A percentile compares a stretch with the other conserved stretches of the same genome.
phyloP scores from a whole-genome alignment of 2,113 vertebrate genomes.

The Arizona elegans region DNA sequence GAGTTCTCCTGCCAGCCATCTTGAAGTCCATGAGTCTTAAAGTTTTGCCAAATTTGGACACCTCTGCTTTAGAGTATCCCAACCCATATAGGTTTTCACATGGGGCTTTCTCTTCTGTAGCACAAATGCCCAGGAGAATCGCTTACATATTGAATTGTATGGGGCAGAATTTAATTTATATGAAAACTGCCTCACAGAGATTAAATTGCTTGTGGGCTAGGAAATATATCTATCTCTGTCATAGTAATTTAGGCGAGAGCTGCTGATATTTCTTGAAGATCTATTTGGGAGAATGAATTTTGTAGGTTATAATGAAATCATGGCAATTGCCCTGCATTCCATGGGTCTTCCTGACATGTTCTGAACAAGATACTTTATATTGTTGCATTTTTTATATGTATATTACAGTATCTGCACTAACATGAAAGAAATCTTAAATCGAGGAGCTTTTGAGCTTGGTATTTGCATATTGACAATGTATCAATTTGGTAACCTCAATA shows the following conservation, averaged over 20 bases:
- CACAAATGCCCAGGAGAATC: background rate
- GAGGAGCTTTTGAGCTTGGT: background rate
- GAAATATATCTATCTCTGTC: background rate
- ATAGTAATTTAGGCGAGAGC: background rate
- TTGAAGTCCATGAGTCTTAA: background rate
- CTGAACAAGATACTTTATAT: background rate
- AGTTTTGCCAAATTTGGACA: background rate
- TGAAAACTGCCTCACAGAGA: background rate
- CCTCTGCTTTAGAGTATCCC: background rate
- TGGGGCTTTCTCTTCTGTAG: background rate
- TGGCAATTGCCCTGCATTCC: background rate
- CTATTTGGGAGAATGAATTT: background rate
- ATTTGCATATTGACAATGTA: background rate
- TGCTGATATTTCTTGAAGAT: background rate
- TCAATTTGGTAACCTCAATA: conserved; percentile 25
- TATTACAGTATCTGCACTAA: background rate
- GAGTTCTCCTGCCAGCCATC: too few relatives aligned
- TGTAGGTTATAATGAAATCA: background rate
- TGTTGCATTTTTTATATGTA: background rate
- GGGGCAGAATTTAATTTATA: background rate
- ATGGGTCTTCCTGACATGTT: background rate
- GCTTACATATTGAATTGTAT: background rate
- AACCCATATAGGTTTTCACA: background rate
- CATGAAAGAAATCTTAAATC: background rate
- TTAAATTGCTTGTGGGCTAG: background rate